Conservation (phyloP, 2,113 vertebrate genomes). For the Scatophagus argus region DNA sequence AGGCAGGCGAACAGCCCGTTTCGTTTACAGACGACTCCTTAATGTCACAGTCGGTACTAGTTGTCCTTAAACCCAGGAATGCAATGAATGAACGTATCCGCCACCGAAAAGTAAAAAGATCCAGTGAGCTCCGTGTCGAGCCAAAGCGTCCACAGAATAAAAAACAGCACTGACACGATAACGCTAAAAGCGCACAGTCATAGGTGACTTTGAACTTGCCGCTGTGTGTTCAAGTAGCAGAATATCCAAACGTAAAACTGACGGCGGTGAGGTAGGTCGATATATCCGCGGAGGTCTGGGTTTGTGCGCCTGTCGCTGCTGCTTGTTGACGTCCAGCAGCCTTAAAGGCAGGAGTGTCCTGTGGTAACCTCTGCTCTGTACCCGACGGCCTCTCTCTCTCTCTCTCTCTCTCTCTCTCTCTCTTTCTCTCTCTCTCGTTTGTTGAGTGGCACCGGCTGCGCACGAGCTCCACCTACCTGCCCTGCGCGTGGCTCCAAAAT, state of each 20-base stretch:
- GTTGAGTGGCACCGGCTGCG: conserved; percentile 54
- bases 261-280: not conserved
- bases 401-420: conserved; percentile 18
- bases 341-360: conserved; percentile 56
- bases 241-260: not conserved
- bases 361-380: conserved; percentile 74
- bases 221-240: not conserved
- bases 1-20: not conserved
- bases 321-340: conserved; percentile 33
- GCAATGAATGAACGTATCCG: too few relatives aligned
- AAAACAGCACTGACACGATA: not conserved
- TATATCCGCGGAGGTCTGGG: not conserved
- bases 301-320: conserved; percentile 1
- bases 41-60: not conserved
- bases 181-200: not conserved
- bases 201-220: conserved; percentile 28
- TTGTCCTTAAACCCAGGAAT: conserved; percentile 1
- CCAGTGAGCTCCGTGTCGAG: conserved; percentile 26
- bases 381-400: conserved; percentile 55
- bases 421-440: conserved; percentile 21
- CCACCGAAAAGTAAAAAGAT: conserved; percentile 26
- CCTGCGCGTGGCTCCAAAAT: conserved; percentile 21
- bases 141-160: not conserved
- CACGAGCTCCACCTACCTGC: conserved; percentile 70
- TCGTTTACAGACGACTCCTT: not conserved